Evolutionary conservation across 1,140 invertebrate species (phyloP), one percentile per base, ranked within the genome.

Genomic region (Pseudomyrmex pallidus): DNA sequence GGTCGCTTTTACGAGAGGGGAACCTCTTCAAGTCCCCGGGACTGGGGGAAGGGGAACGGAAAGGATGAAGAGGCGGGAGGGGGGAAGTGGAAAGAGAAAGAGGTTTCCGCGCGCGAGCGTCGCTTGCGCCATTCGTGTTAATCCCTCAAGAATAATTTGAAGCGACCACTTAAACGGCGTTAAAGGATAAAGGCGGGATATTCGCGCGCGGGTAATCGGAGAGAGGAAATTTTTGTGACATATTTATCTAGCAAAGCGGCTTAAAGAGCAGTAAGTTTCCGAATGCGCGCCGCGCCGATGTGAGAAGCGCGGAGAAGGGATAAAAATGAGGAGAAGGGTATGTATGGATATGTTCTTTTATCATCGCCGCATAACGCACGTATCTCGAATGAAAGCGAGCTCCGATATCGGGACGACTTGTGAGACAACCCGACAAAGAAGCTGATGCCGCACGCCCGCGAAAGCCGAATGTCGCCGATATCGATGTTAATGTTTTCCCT

Each of bases 61-160:
- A 77, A 77, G 25, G 74, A 15, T 48, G n/a, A 22, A 35, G 44
- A 17, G 76, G 44, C 13, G 46, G 20, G 5, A 9, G 3, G 12
- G 59, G 35, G 22, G 1, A 46, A 9, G 57, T 13, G 62, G 13
- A 67, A 68, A 50, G 61, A 35, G 35, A 35, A 35, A 35, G 35
- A 35, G 35, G 35, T 35, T 35, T 35, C 35, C 35, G 22, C 12
- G 12, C 35, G 44, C 10, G 22, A 22, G n/a, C n/a, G 10, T 56
- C 52, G 35, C 44, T 22, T 17, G 44, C 52, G 25, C 61, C 44
- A 15, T 8, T 13, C 52, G 15, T 12, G 62, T 50, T 84, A 68
- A 82, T 68, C 74, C 68, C 20, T 13, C 13, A 80, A 66, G 63
- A 82, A 74, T 84, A 86, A 86, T 86, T 82, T n/a, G 25, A 50